Conservation (phyloP, 2,888 invertebrate species). For the Sepioteuthis lessoniana region DNA sequence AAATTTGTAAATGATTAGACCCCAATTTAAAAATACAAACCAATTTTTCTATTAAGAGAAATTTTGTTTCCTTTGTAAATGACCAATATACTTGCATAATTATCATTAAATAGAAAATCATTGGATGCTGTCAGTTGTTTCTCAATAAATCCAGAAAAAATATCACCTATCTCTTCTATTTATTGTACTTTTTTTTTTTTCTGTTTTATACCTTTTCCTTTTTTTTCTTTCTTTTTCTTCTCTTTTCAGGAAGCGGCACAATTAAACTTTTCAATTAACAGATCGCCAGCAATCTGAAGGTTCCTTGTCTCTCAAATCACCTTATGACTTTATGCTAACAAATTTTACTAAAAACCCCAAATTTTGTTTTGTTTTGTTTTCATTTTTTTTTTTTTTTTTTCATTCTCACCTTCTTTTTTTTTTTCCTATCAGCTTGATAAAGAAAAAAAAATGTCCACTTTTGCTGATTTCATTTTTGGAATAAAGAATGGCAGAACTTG, state of each 20-base stretch:
- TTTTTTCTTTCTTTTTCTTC: neutral
- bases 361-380: neutral
- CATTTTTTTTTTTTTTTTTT: neutral
- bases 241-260: constrained; percentile 4
- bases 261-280: neutral
- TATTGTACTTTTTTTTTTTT: neutral
- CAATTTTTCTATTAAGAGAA: too few species aligned
- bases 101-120: too few species aligned
- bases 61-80: too few species aligned
- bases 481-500: neutral
- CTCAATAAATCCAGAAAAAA: neutral
- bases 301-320: neutral
- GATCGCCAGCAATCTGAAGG: neutral
- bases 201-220: neutral
- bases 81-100: too few species aligned
- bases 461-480: neutral
- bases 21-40: too few species aligned
- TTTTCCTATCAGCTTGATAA: neutral
- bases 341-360: neutral
- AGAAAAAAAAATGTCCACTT: neutral
- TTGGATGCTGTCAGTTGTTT: too few species aligned
- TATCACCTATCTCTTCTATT: neutral
- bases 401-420: too few species aligned
- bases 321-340: neutral
- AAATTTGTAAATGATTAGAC: too few species aligned